A percentile compares a stretch with the other conserved stretches of the same genome.
Evolutionary conservation across 2,113 vertebrate genomes (phyloP).

Genomic region (Turdus rufiventris): DNA sequence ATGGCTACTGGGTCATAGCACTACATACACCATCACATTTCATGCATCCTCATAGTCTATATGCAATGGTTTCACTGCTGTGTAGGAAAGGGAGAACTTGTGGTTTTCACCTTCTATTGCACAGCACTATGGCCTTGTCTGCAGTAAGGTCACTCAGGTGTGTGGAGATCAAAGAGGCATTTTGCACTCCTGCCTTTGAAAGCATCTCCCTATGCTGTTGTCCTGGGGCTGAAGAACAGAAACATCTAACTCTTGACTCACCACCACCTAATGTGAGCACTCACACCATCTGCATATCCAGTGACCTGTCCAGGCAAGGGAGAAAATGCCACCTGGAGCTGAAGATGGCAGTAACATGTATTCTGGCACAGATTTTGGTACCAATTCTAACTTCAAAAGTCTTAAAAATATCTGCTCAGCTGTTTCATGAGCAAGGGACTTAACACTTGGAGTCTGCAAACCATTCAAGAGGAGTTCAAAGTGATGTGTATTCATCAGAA

Average conservation of each 20-base stretch:
- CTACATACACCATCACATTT: not conserved
- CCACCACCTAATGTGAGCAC: not conserved
- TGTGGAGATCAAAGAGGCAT: not conserved
- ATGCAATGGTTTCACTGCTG: not conserved
- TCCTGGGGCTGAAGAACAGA: not conserved
- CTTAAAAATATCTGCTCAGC: not conserved
- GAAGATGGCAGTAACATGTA: not conserved
- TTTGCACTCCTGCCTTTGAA: not conserved
- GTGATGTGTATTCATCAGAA: not conserved
- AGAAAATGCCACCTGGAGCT: not conserved
- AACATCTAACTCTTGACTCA: not conserved
- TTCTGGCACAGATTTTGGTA: not conserved
- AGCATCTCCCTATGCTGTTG: not conserved
- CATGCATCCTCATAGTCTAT: not conserved
- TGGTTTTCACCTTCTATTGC: not conserved
- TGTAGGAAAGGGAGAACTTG: not conserved
- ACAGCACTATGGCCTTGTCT: not conserved
- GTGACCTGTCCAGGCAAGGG: not conserved
- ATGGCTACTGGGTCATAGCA: conserved; percentile 42
- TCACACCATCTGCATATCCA: not conserved
- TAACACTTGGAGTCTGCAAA: not conserved
- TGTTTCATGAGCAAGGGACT: not conserved
- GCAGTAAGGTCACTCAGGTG: not conserved
- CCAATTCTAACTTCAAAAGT: not conserved
- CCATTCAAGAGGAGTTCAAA: not conserved